Evolutionary conservation across 1,140 invertebrate genomes (phyloP).

Genomic region (Trichonephila clavata): DNA sequence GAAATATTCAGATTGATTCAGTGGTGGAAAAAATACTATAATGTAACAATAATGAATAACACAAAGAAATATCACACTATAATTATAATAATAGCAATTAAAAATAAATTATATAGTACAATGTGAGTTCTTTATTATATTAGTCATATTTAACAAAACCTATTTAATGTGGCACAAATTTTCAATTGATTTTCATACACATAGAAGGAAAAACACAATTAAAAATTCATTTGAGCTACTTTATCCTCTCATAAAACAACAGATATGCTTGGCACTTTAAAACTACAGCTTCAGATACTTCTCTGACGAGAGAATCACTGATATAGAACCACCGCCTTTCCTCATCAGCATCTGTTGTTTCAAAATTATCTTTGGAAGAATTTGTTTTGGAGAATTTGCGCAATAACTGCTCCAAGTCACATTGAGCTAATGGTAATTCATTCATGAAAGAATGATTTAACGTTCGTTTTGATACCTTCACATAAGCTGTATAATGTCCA

Average conservation of each 20-base stretch:
- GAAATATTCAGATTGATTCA: too few relatives aligned
- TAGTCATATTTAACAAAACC: not conserved
- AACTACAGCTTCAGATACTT: constrained; percentile 90
- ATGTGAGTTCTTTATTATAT: not conserved
- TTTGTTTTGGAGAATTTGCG: constrained; percentile 77
- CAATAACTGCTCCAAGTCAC: constrained; percentile 78
- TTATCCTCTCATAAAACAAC: constrained; percentile 96
- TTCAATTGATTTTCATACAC: not conserved
- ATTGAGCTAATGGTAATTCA: constrained; percentile 78
- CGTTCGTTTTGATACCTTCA: constrained; percentile 81
- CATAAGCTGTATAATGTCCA: constrained; percentile 98
- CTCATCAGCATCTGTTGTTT: constrained; percentile 78
- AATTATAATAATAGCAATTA: not conserved
- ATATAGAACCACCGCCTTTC: constrained; percentile 95
- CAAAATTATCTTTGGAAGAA: not conserved
- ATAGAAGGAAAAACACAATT: not conserved
- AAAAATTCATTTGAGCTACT: constrained; percentile 1
- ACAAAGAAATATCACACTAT: not conserved
- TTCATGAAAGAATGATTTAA: constrained; percentile 79
- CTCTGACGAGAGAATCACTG: constrained; percentile 91
- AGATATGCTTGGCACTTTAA: constrained; percentile 96
- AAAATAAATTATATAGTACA: not conserved
- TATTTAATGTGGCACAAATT: not conserved
- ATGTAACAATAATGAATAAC: too few relatives aligned
- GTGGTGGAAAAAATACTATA: too few relatives aligned